Conservation (phyloP, 2,797 vertebrate species). For the Gallinago stenura region DNA sequence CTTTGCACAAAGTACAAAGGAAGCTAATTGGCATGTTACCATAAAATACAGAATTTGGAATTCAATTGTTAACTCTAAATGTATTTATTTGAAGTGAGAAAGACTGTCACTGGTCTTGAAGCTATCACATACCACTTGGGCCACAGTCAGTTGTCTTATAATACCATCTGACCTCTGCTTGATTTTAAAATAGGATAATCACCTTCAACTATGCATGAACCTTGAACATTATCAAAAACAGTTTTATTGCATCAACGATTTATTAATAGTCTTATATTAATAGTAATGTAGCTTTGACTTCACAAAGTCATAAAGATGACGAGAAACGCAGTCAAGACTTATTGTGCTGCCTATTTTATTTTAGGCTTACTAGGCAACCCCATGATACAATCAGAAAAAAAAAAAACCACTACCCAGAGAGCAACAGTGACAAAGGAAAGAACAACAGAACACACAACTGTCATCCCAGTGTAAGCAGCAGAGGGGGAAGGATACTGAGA, state of each 20-base stretch:
- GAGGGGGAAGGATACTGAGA: neutral
- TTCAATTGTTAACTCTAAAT: neutral
- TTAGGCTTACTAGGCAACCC: conserved; percentile 39
- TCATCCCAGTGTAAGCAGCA: neutral
- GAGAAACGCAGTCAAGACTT: conserved; percentile 45
- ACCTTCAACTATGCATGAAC: conserved; percentile 73
- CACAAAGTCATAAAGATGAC: conserved; percentile 68
- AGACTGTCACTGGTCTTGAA: neutral
- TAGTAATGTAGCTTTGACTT: conserved; percentile 63
- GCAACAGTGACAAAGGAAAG: neutral
- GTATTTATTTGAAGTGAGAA: neutral
- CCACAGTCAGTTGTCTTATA: conserved; percentile 53
- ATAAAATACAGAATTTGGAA: neutral
- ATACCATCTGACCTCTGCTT: conserved; percentile 56
- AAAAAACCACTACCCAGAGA: neutral
- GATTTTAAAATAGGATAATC: conserved; percentile 74
- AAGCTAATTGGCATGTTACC: neutral
- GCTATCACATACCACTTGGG: conserved; percentile 27
- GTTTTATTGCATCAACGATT: conserved; percentile 74
- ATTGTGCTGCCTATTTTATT: conserved; percentile 33
- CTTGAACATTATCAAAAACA: conserved; percentile 71
- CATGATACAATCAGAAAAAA: conserved; percentile 10
- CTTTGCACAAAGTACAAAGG: neutral
- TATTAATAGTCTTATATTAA: conserved; percentile 75
- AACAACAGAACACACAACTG: neutral